Conservation (phyloP, 2,797 vertebrate species). For the Phoeniculus purpureus region DNA sequence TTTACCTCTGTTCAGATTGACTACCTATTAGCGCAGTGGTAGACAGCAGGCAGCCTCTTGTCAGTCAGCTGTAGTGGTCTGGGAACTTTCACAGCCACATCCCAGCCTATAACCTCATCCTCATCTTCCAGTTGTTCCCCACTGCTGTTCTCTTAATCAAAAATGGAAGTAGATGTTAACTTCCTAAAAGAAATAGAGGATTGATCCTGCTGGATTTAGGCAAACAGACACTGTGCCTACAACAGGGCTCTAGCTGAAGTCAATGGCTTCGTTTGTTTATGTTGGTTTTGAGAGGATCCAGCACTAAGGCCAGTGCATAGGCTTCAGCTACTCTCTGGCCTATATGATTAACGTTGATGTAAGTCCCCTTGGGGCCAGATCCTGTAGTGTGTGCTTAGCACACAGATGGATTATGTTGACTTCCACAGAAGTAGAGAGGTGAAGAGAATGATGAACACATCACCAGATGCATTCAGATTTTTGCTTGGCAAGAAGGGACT, state of each 20-base stretch:
- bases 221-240: neutral
- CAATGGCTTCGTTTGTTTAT: neutral
- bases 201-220: neutral
- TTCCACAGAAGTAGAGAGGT: conserved; percentile 49
- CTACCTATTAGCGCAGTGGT: neutral
- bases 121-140: neutral
- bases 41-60: neutral
- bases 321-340: neutral
- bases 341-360: neutral
- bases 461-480: conserved; percentile 18
- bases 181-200: neutral
- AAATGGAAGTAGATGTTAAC: neutral
- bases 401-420: conserved; percentile 32
- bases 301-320: neutral
- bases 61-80: neutral
- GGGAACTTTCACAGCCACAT: neutral
- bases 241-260: neutral
- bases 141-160: neutral
- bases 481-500: conserved; percentile 23
- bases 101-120: neutral
- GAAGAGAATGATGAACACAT: conserved; percentile 8
- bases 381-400: conserved; percentile 45
- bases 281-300: neutral
- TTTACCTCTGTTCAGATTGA: neutral
- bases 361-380: neutral